phyloP scores from a whole-genome alignment of 2,113 vertebrate genomes.

The Sturnus vulgaris region DNA sequence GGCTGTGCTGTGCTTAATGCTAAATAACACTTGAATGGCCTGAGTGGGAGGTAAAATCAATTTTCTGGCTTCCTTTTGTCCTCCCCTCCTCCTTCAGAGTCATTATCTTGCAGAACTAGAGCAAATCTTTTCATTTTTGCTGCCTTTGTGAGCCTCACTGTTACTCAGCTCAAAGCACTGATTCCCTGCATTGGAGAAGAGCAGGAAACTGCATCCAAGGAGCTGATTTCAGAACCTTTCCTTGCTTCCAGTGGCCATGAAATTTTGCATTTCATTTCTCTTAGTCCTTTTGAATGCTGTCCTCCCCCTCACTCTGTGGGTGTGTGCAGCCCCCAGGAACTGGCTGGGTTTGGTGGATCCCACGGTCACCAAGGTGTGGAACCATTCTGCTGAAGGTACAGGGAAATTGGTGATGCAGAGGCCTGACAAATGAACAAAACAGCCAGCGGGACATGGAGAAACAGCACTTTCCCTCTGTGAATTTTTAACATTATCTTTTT shows the following conservation, averaged over 20 bases:
- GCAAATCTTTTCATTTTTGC: neutral
- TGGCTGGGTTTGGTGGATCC: rapidly evolving
- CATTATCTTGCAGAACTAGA: neutral
- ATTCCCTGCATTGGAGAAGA: neutral
- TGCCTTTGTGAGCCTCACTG: neutral
- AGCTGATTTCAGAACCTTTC: neutral
- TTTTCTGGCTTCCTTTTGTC: neutral
- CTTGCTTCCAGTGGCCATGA: neutral
- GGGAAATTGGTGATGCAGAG: neutral
- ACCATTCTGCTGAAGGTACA: neutral
- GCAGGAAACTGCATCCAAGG: neutral
- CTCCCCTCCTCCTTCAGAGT: neutral
- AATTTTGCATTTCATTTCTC: neutral
- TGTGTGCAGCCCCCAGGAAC: neutral
- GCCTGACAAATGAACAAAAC: neutral
- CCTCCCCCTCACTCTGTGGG: rapidly evolving
- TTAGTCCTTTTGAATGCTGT: neutral
- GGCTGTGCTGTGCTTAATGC: neutral
- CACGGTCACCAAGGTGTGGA: too few species aligned
- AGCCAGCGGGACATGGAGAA: neutral
- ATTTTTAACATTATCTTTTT: neutral
- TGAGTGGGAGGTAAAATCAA: neutral
- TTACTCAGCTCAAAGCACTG: neutral
- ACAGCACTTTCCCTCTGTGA: neutral
- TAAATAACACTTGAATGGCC: neutral